Base-by-base conservation (phyloP, 2,797 vertebrate genomes). In the Acrossocheilus fasciatus region DNA sequence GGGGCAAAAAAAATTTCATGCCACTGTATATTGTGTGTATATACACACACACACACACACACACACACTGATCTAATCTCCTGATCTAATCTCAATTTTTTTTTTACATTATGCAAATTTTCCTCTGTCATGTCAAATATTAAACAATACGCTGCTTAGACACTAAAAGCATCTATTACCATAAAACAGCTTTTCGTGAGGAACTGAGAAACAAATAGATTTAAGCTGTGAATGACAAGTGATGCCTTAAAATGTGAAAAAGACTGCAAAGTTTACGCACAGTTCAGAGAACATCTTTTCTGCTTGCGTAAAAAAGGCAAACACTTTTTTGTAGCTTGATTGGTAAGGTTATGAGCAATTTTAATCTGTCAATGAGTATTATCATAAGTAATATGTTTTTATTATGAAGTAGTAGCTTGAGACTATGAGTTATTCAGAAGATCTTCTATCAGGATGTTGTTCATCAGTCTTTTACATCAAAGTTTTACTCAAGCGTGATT, bases 391-490 rank as follows among this genome's bases (percentile, higher is more conserved):
- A 64, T 26, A n/a, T 68, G 34, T 52, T 84, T 76, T 68, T 69
- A 43, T 83, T 34, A 68, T 23, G 45, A 77, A 41, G 20, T 26
- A 77, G 36, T 62, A 87, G 66, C 39, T 72, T 18, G 39, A 78
- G 72, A 84, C 70, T 10, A 12, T 50, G 73, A 80, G 70, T 84
- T 82, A 66, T 87, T 59, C 68, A 62, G 73, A 79, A 66, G 79
- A 69, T 82, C 57, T 79, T 50, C 50, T 87, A 26, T 47, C 17
- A 43, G 12, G 47, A 78, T 81, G 50, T 73, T 74, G 59, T 81
- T 88, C 76, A 87, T 88, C 83, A 86, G 26, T 81, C 17, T 69
- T 59, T 41, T 15, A 70, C 83, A 83, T 86, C 76, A 87, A 83
- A 73, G 52, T 64, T 66, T 85, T 82, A 73, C 36, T 81, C 36